Evolutionary conservation across 2,888 invertebrate species (phyloP).

Genomic region (Rhaphigaster nebulosa): DNA sequence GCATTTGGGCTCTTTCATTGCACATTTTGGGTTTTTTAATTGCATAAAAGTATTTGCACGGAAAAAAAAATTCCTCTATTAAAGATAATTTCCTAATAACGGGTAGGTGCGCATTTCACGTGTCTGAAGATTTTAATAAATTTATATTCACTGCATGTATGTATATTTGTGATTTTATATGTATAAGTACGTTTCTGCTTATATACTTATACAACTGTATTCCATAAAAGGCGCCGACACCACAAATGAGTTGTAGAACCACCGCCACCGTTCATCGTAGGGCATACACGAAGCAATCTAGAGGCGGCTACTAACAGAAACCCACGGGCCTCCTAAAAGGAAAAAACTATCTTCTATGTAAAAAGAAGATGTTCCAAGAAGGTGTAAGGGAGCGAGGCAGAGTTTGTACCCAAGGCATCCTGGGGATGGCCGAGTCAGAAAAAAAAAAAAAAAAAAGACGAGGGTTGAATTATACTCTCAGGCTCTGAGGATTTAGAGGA

Average conservation of each 20-base stretch:
- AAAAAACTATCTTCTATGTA: not conserved
- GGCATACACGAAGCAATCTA: slow-evolving; percentile 16
- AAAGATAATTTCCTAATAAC: not conserved
- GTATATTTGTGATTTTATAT: not conserved
- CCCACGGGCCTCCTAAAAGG: not conserved
- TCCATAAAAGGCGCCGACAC: slow-evolving; percentile 24
- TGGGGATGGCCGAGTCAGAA: not conserved
- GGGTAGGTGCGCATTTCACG: not conserved
- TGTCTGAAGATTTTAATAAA: not conserved
- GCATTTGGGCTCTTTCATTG: too few species aligned
- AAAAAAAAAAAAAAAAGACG: not conserved
- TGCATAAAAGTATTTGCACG: too few species aligned
- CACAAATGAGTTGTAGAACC: not conserved
- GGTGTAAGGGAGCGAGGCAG: slow-evolving; percentile 25
- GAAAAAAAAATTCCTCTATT: too few species aligned
- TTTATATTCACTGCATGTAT: not conserved
- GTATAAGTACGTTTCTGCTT: not conserved
- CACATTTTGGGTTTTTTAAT: too few species aligned
- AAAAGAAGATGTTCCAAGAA: slow-evolving; percentile 8
- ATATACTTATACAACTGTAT: slow-evolving; percentile 18
- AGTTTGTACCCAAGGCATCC: slow-evolving; percentile 21
- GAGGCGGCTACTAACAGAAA: slow-evolving; percentile 19
- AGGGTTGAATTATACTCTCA: slow-evolving; percentile 15
- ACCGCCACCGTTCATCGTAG: not conserved
- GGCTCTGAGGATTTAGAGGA: slow-evolving; percentile 3